These are phyloP conservation scores for Triplophysa tibetana DNA, from an alignment of 2,113 vertebrate genomes.

Conservation along the genomic window DNA sequence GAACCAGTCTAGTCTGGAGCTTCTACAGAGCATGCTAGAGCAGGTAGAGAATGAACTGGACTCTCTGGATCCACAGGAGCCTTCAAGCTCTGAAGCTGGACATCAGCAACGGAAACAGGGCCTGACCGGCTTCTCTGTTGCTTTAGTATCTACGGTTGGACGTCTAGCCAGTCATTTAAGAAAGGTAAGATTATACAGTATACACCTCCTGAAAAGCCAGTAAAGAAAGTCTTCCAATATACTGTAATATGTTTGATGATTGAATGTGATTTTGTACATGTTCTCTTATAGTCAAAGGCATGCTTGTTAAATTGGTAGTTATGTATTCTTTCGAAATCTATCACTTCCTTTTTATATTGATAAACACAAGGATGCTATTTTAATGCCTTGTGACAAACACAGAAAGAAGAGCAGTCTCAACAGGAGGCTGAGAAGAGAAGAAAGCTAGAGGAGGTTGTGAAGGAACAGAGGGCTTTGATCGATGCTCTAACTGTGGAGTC, in stretches of 20 bases:
- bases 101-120: slow-evolving; percentile 64
- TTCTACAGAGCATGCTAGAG: slow-evolving; percentile 81
- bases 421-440: slow-evolving; percentile 71
- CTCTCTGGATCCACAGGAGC: slow-evolving; percentile 75
- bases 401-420: slow-evolving; percentile 79
- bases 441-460: slow-evolving; percentile 72
- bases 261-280: background rate
- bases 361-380: background rate
- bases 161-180: slow-evolving; percentile 82
- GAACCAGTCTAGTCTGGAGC: slow-evolving; percentile 75
- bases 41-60: slow-evolving; percentile 84
- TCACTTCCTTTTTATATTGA: background rate
- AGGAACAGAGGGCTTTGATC: slow-evolving; percentile 83
- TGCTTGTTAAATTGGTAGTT: background rate
- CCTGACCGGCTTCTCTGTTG: slow-evolving; percentile 85
- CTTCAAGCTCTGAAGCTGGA: slow-evolving; percentile 39
- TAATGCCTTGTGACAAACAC: background rate
- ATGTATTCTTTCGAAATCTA: background rate
- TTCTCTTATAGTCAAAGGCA: background rate
- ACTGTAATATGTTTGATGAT: too few relatives aligned
- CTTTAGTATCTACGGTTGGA: slow-evolving; percentile 81
- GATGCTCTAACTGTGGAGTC: slow-evolving; percentile 89
- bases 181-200: slow-evolving; percentile 70
- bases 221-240: too few relatives aligned
- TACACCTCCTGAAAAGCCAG: too few relatives aligned